These are phyloP conservation scores for Tachina grossa DNA, from an alignment of 2,888 invertebrate species.

Conservation along the genomic window DNA sequence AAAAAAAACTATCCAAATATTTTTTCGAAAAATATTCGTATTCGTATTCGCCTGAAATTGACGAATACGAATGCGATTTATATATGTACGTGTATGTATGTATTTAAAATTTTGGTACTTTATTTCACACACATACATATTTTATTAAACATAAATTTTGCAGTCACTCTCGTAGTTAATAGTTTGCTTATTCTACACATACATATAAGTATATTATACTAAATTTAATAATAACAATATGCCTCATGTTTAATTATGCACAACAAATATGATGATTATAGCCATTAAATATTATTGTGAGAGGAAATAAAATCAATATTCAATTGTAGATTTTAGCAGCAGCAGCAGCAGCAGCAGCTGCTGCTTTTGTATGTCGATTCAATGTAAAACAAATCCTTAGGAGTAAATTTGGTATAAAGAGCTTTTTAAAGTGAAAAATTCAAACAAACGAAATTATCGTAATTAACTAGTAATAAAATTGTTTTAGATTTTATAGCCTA, in stretches of 20 bases:
- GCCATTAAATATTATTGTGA: neutral
- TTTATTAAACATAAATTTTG: neutral
- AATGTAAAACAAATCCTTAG: neutral
- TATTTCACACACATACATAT: no score
- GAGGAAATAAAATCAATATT: neutral
- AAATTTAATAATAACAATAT: constrained; percentile 4
- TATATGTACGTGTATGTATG: no score
- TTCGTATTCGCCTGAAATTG: no score
- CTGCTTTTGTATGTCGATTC: constrained; percentile 18
- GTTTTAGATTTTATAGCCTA: no score
- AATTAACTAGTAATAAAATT: neutral
- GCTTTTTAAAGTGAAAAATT: neutral
- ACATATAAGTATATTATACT: neutral
- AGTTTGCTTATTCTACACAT: neutral
- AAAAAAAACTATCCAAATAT: no score
- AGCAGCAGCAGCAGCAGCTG: constrained; percentile 2
- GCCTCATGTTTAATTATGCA: constrained; percentile 34
- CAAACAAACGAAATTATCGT: neutral
- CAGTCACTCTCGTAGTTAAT: neutral
- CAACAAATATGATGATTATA: constrained; percentile 48
- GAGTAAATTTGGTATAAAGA: neutral
- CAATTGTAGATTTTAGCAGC: constrained; percentile 1
- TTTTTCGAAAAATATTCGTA: no score
- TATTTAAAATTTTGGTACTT: no score
- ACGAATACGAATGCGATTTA: no score